Conservation (phyloP, 2,797 vertebrate genomes). For the Dallia pectoralis region DNA sequence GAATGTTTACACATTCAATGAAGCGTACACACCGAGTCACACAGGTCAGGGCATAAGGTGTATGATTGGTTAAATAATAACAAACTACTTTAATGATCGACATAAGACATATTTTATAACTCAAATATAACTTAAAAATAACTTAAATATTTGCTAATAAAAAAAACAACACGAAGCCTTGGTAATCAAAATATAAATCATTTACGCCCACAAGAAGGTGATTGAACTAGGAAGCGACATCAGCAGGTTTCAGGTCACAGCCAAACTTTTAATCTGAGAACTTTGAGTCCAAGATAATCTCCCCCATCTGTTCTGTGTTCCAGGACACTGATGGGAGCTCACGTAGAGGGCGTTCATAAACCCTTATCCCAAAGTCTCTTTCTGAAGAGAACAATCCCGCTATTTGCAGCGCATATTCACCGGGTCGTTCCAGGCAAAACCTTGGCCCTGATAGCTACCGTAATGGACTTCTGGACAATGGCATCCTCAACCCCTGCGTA, state of each 20-base stretch:
- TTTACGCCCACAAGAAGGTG: too few species aligned
- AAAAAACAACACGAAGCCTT: too few species aligned
- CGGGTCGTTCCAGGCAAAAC: constrained; percentile 33
- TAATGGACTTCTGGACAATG: constrained; percentile 63
- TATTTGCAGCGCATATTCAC: constrained; percentile 46
- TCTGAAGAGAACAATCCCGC: constrained; percentile 36
- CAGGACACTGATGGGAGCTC: constrained; percentile 16
- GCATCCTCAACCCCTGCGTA: constrained; percentile 60
- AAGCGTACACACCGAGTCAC: not conserved
- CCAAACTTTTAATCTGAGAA: constrained; percentile 55
- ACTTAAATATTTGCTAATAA: too few species aligned
- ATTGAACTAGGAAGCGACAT: too few species aligned
- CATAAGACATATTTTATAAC: too few species aligned
- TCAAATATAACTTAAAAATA: too few species aligned
- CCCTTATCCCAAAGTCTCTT: constrained; percentile 31
- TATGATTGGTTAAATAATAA: not conserved
- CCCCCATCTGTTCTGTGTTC: constrained; percentile 18
- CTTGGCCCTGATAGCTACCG: constrained; percentile 44
- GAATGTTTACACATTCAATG: not conserved
- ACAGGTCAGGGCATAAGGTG: not conserved
- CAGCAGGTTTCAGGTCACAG: not conserved
- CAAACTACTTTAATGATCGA: too few species aligned
- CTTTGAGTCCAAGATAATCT: constrained; percentile 40
- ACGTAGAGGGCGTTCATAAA: constrained; percentile 42
- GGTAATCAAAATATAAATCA: too few species aligned